Evolutionary conservation across 2,113 vertebrate species (phyloP).

Genomic region (Chionomys nivalis): DNA sequence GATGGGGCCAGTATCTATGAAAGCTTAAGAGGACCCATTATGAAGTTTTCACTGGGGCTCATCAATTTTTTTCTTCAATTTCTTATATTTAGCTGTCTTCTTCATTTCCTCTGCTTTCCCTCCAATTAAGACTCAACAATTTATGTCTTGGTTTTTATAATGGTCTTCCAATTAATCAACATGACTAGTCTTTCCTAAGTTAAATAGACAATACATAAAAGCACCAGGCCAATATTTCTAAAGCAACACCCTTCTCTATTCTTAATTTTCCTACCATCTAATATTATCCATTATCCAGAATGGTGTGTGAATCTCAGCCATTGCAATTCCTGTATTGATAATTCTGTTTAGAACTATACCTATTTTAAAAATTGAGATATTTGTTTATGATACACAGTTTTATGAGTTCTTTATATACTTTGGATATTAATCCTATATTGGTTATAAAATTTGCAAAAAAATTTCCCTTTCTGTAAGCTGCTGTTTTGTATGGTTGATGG

Average conservation of each 20-base stretch:
- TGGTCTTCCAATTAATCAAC: constrained; percentile 35
- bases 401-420: too few species aligned
- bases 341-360: too few species aligned
- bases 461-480: too few species aligned
- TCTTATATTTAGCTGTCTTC: not conserved
- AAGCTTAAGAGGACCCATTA: not conserved
- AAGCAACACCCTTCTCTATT: not conserved
- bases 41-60: constrained; percentile 27
- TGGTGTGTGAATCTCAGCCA: too few species aligned
- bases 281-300: not conserved
- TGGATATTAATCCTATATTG: too few species aligned
- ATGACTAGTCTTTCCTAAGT: not conserved
- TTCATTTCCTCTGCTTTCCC: constrained; percentile 41
- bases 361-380: too few species aligned
- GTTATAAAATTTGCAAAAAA: too few species aligned
- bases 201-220: not conserved
- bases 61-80: constrained; percentile 28
- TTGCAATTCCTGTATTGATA: too few species aligned
- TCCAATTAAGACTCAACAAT: not conserved
- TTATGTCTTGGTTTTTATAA: not conserved
- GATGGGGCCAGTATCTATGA: not conserved
- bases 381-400: too few species aligned
- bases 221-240: not conserved
- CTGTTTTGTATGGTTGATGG: too few species aligned
- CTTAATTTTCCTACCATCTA: not conserved